phyloP scores from a whole-genome alignment of 2,113 vertebrate species.

The Odocoileus hemionus region DNA sequence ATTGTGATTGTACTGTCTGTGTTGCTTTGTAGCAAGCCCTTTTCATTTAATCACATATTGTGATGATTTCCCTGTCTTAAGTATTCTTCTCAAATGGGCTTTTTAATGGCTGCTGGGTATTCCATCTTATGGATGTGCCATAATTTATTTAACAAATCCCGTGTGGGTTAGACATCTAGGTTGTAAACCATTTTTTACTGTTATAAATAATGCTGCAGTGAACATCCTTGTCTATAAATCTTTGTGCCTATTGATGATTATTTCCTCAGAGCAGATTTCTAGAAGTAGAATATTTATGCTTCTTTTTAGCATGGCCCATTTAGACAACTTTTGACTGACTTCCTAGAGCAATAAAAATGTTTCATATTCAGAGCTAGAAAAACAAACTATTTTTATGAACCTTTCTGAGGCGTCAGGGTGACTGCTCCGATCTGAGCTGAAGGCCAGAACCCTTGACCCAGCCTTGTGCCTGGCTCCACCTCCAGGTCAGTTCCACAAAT shows the following conservation, averaged over 20 bases:
- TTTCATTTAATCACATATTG: conserved; percentile 25
- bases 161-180: background rate
- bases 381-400: background rate
- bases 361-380: conserved; percentile 12
- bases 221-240: conserved; percentile 48
- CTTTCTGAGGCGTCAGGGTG: background rate
- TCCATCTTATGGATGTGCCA: background rate
- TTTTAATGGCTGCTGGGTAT: background rate
- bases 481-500: background rate
- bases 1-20: background rate
- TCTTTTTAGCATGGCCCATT: conserved; percentile 36
- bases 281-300: conserved; percentile 38
- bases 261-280: conserved; percentile 43
- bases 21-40: background rate
- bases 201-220: conserved; percentile 56
- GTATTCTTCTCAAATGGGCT: background rate
- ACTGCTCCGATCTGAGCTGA: background rate
- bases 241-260: conserved; percentile 14
- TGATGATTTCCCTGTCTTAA: conserved; percentile 17
- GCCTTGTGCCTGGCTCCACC: background rate
- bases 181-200: conserved; percentile 24
- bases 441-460: background rate
- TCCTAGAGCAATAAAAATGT: background rate
- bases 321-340: conserved; percentile 39
- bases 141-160: conserved; percentile 32